Conservation (phyloP, 2,797 vertebrate genomes). For the Triplophysa bombifrons region DNA sequence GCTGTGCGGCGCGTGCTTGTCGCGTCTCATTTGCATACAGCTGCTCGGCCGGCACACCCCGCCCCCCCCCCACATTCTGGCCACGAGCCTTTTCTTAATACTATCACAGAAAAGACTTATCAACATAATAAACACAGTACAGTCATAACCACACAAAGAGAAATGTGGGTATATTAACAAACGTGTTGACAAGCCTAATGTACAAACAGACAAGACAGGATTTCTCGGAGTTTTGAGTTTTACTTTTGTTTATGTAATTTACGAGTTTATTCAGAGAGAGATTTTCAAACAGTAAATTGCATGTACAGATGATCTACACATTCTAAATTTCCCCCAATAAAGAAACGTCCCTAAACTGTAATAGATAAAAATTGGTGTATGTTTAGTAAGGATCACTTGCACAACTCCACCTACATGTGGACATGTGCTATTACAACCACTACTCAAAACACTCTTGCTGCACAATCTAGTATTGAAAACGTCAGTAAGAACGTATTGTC, state of each 20-base stretch:
- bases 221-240: neutral
- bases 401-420: conserved; percentile 19
- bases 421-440: neutral
- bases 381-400: neutral
- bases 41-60: conserved; percentile 71
- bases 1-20: conserved; percentile 88
- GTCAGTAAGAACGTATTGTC: neutral
- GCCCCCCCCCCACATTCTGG: conserved; percentile 50
- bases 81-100: conserved; percentile 11
- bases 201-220: neutral
- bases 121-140: neutral
- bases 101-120: conserved; percentile 10
- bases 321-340: neutral
- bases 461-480: neutral
- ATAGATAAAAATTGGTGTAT: neutral
- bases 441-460: too few species aligned
- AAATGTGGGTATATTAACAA: neutral
- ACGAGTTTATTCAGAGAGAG: neutral
- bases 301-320: neutral
- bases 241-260: neutral
- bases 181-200: neutral
- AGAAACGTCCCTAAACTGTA: neutral
- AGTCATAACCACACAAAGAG: neutral
- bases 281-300: neutral
- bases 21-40: conserved; percentile 94